A percentile compares a stretch with the other conserved stretches of the same genome.
Evolutionary conservation across 2,797 vertebrate species (phyloP).

Genomic region (Hippocampus kuda): DNA sequence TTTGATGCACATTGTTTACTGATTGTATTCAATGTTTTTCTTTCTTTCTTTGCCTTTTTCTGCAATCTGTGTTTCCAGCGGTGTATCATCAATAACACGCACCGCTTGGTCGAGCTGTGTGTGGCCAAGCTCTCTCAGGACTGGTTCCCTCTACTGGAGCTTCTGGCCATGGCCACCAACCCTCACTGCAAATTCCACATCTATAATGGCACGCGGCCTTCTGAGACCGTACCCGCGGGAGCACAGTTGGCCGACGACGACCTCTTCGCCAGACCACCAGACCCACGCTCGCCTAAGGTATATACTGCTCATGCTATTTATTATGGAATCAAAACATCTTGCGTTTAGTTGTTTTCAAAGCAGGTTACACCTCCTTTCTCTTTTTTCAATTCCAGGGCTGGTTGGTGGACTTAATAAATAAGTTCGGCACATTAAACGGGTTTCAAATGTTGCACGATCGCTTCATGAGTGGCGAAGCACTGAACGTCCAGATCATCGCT

Average conservation of each 20-base stretch:
- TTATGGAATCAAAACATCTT: slow-evolving; percentile 2
- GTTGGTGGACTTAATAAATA: slow-evolving; percentile 99
- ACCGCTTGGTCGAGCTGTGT: slow-evolving; percentile 96
- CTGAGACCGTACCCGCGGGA: slow-evolving; percentile 93
- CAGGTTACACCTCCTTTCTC: not conserved
- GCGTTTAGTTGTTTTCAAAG: not conserved
- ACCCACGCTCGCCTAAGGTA: slow-evolving; percentile 97
- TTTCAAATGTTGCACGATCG: slow-evolving; percentile 99
- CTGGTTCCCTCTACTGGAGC: slow-evolving; percentile 99
- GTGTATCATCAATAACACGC: slow-evolving; percentile 99
- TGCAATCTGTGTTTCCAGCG: slow-evolving; percentile 65
- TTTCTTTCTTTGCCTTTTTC: not conserved
- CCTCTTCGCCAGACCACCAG: slow-evolving; percentile 92
- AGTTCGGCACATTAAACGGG: slow-evolving; percentile 98
- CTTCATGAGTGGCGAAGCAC: slow-evolving; percentile 94
- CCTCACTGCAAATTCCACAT: slow-evolving; percentile 99
- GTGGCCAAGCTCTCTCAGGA: slow-evolving; percentile 99
- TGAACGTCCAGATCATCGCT: slow-evolving; percentile 99
- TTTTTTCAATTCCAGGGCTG: slow-evolving; percentile 75
- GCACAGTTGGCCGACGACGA: slow-evolving; percentile 94
- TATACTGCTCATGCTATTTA: not conserved
- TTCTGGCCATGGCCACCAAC: slow-evolving; percentile 99
- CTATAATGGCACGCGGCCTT: slow-evolving; percentile 98
- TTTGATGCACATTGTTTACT: too few species aligned
- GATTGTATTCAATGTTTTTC: not conserved